These are phyloP conservation scores for Leptinotarsa texana DNA, from an alignment of 1,140 invertebrate species.

Conservation along the genomic window DNA sequence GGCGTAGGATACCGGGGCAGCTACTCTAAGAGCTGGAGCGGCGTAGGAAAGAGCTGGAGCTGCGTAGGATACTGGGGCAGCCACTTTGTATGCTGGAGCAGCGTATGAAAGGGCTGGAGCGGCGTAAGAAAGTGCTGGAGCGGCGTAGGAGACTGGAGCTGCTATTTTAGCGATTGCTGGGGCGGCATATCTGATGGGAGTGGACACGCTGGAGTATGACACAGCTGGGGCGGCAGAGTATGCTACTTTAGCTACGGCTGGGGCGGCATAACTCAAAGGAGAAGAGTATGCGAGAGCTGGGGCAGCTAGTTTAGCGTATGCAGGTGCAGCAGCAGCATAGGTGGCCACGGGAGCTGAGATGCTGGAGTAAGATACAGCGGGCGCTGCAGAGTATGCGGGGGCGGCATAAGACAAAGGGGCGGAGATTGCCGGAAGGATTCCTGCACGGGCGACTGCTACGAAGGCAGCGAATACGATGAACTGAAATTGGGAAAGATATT, in stretches of 20 bases:
- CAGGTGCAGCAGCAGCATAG: slow-evolving; percentile 12
- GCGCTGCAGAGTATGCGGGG: background rate
- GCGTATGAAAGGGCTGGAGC: slow-evolving; percentile 18
- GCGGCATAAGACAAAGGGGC: slow-evolving; percentile 32
- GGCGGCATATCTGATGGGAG: slow-evolving; percentile 9
- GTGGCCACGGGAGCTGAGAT: slow-evolving; percentile 20
- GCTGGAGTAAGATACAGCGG: slow-evolving; percentile 13
- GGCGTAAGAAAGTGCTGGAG: background rate
- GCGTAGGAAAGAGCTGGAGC: slow-evolving; percentile 41
- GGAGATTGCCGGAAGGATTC: slow-evolving; percentile 47
- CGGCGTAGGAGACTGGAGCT: slow-evolving; percentile 1
- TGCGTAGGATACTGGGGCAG: slow-evolving; percentile 30
- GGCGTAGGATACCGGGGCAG: slow-evolving; percentile 20
- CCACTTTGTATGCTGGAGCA: slow-evolving; percentile 30
- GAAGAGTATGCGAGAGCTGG: slow-evolving; percentile 26
- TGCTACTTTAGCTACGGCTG: slow-evolving; percentile 26
- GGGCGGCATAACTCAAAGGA: slow-evolving; percentile 35
- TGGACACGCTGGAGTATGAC: slow-evolving; percentile 32
- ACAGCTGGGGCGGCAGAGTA: slow-evolving; percentile 46
- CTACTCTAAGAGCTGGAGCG: slow-evolving; percentile 27
- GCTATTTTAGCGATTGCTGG: slow-evolving; percentile 28
- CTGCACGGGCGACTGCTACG: slow-evolving; percentile 57
- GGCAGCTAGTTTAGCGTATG: slow-evolving; percentile 22
- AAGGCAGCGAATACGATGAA: slow-evolving; percentile 56
- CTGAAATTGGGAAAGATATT: slow-evolving; percentile 47